Percentiles rank a stretch among this genome's conserved stretches.
These are phyloP conservation scores for Scaptomyza caliginosa DNA, from an alignment of 2,888 invertebrate species.

Conservation along the genomic window DNA sequence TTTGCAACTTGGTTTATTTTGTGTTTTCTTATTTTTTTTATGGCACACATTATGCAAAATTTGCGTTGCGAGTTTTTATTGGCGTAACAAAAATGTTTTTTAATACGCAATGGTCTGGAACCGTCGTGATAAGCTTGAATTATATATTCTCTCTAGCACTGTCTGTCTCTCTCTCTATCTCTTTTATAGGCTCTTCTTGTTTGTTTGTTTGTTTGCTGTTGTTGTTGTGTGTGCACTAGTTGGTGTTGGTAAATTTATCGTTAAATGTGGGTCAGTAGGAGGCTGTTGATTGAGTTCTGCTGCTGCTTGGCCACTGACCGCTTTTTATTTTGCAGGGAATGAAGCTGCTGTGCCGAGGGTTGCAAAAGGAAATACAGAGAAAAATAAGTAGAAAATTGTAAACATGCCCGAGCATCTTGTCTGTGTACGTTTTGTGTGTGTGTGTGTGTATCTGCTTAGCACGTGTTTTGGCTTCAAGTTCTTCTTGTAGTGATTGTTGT, in stretches of 20 bases:
- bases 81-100: constrained; percentile 78
- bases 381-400: constrained; percentile 25
- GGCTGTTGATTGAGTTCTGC: constrained; percentile 70
- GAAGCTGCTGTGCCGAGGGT: constrained; percentile 16
- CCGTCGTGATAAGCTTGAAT: constrained; percentile 74
- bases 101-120: constrained; percentile 79
- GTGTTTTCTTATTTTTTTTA: constrained; percentile 53
- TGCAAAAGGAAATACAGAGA: constrained; percentile 3
- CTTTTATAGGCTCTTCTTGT: constrained; percentile 38
- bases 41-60: constrained; percentile 73
- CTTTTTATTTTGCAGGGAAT: constrained; percentile 18
- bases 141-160: constrained; percentile 30
- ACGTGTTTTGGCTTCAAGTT: constrained; percentile 34
- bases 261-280: constrained; percentile 69
- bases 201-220: constrained; percentile 11
- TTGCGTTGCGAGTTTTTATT: constrained; percentile 67
- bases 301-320: constrained; percentile 39
- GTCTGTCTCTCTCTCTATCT: neutral
- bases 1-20: constrained; percentile 41
- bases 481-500: neutral
- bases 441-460: constrained; percentile 5
- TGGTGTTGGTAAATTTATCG: constrained; percentile 64
- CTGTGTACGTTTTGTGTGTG: constrained; percentile 1
- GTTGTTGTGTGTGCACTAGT: constrained; percentile 48
- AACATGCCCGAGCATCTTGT: constrained; percentile 32